Percentiles rank a stretch among this genome's conserved stretches.
Conservation (phyloP, 2,888 invertebrate genomes). For the Dioctria rufipes region DNA sequence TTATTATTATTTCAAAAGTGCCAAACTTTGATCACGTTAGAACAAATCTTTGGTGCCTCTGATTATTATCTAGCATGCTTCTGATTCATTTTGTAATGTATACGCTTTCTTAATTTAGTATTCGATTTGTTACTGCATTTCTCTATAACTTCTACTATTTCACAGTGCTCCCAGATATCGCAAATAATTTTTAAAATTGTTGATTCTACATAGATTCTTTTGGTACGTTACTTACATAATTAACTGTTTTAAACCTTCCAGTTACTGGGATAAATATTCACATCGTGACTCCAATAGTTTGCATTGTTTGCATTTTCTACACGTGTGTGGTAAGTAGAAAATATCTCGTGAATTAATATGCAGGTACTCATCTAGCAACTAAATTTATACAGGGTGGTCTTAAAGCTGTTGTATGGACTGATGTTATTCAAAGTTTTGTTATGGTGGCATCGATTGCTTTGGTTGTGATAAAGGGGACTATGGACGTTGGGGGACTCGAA, state of each 20-base stretch:
- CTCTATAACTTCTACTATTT: too few relatives aligned
- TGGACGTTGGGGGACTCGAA: constrained; percentile 79
- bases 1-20: too few relatives aligned
- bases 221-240: not conserved
- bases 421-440: constrained; percentile 83
- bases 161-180: too few relatives aligned
- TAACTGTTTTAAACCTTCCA: constrained; percentile 59
- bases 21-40: too few relatives aligned
- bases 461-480: constrained; percentile 82
- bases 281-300: constrained; percentile 85
- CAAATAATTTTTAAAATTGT: too few relatives aligned
- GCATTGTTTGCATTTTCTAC: constrained; percentile 87
- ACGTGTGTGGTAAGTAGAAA: constrained; percentile 83
- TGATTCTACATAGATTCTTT: too few relatives aligned
- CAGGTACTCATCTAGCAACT: constrained; percentile 72
- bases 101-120: too few relatives aligned
- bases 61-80: too few relatives aligned
- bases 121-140: too few relatives aligned
- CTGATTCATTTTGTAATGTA: too few relatives aligned
- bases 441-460: constrained; percentile 84
- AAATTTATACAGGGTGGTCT: constrained; percentile 81
- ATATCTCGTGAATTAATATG: not conserved
- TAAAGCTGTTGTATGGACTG: constrained; percentile 88
- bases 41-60: too few relatives aligned
- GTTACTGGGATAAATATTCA: constrained; percentile 82